Evolutionary conservation across 2,888 invertebrate genomes (phyloP), one percentile per base, ranked within the genome.

Genomic region (Drosophila cognata): DNA sequence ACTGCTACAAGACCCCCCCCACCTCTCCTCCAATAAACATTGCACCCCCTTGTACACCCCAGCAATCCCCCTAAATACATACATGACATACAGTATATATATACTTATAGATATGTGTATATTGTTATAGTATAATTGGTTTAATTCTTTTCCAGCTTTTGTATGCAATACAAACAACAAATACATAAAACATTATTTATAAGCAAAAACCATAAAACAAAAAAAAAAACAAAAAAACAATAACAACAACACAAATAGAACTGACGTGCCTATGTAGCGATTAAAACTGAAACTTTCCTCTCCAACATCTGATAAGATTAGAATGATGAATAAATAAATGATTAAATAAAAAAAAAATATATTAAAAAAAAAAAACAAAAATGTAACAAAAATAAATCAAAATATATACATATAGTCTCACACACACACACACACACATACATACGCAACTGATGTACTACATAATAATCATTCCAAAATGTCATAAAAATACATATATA

Each of bases 231-330:
- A 62, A 7, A 67, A 36, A 29, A 62, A 59, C 21, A 73, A 66
- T 28, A 66, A 69, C 69, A 55, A 68, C 82, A 75, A 72, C 82
- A 88, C 88, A 89, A 86, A 89, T 86, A 86, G 89, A 86, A 86
- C 89, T 89, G 89, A 88, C 88, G 86, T 86, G 86, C 86, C 86
- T 86, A 86, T 86, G 88, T 89, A 86, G 86, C 86, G 82, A 89
- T 86, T 81, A 84, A 88, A 80, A 78, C 71, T 87, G 70, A 78
- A 71, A 85, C 74, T 81, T 81, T 80, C 71, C 79, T 79, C 79
- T 81, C 60, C 77, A 79, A 43, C 51, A 72, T 71, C 77, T 79
- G 70, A 79, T 79, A 77, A 74, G 51, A 75, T 71, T 55, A 53
- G 41, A 75, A 75, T 59, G 58, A 74, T 41, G 38, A 50, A 67